These are phyloP conservation scores for Ceratitis capitata DNA, from an alignment of 1,140 invertebrate species.

Conservation along the genomic window DNA sequence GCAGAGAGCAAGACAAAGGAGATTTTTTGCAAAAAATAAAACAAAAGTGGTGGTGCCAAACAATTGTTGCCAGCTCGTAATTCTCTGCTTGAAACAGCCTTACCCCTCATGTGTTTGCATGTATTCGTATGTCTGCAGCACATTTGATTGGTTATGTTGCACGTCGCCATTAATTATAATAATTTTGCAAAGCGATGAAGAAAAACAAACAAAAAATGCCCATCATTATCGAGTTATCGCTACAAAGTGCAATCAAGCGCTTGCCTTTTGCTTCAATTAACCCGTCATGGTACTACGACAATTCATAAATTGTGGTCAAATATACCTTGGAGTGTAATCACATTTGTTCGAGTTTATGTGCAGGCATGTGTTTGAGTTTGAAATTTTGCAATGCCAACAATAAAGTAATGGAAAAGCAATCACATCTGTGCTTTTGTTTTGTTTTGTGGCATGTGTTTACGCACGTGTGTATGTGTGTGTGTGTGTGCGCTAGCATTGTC, in stretches of 20 bases:
- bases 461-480: background rate
- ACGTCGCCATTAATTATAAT: slow-evolving; percentile 26
- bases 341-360: background rate
- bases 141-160: background rate
- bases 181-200: background rate
- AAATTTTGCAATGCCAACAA: background rate
- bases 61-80: background rate
- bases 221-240: slow-evolving; percentile 31
- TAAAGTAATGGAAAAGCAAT: background rate
- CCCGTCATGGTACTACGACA: background rate
- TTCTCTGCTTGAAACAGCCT: background rate
- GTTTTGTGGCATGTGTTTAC: background rate
- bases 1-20: background rate
- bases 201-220: background rate
- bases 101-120: background rate
- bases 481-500: background rate
- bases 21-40: no score
- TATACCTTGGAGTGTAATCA: background rate
- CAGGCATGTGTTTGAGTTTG: background rate
- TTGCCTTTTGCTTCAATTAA: slow-evolving; percentile 6
- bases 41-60: background rate
- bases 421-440: background rate
- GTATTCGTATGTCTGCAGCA: background rate
- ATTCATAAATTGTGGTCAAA: background rate
- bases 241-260: background rate